Evolutionary conservation across 2,888 invertebrate species (phyloP), one percentile per base, ranked within the genome.

Genomic region (Oxycera nigricornis): DNA sequence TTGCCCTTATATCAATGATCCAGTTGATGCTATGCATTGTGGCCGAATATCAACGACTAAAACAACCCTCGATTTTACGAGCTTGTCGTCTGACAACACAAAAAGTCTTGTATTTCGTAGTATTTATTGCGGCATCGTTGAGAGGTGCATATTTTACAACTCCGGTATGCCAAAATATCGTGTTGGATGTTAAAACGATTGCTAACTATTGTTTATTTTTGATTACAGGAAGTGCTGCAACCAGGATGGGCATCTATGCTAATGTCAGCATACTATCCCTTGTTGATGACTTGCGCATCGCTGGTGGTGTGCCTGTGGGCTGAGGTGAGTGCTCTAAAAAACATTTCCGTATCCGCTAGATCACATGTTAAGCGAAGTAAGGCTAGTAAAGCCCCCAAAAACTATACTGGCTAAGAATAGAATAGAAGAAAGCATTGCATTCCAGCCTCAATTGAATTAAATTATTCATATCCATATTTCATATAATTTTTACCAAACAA

Each of bases 281-380:
- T 96, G 57, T 88, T 96, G 74, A 89, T 96, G 88, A 94, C 95
- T 9, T 94, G 95, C 70, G 93, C 95, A 0, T 96, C 96, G 0
- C 88, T 96, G 76, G 92, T 96, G 79, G 95, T 96, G 78, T 96
- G 96, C 86, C 94, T 95, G 84, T 96, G 96, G 96, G 96, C 96
- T 50, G 96, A 96, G 91, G 94, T 94, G 85, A 89, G 90, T 88
- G 6, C 14, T n/a, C n/a, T n/a, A n/a, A n/a, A 68, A 35, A 35
- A 11, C 11, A 7, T 35, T 6, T 35, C 7, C 35, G 11, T 6
- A 35, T 35, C 11, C 35, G 11, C 35, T 35, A 35, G 35, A 11
- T 11, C n/a, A n/a, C n/a, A n/a, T n/a, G n/a, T n/a, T n/a, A n/a
- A n/a, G 35, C 6, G 11, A 35, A 35, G 6, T 35, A 35, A 11